Percentiles rank a stretch among this genome's conserved stretches.
Evolutionary conservation across 2,113 vertebrate genomes (phyloP).

Genomic region (Cryptomyrus ogoouensis): DNA sequence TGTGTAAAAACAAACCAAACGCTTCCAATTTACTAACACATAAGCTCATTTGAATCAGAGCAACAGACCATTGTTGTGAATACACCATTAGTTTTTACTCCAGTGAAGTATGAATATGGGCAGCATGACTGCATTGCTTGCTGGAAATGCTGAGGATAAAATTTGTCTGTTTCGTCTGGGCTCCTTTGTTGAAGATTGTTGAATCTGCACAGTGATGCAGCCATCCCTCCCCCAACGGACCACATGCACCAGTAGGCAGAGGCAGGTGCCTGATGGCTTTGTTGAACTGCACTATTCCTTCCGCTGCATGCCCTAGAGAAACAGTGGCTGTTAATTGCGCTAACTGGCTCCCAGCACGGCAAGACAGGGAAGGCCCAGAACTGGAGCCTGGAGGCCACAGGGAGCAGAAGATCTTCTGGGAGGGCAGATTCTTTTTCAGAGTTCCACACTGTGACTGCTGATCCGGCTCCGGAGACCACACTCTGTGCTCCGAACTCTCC

Average conservation of each 20-base stretch:
- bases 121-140: not conserved
- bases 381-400: not conserved
- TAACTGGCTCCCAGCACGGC: slow-evolving; percentile 6
- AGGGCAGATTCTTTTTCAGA: not conserved
- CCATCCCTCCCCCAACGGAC: not conserved
- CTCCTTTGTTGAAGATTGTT: not conserved
- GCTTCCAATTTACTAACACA: not conserved
- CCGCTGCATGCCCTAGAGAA: slow-evolving; percentile 8
- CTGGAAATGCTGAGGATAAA: not conserved
- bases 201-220: not conserved
- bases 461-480: not conserved
- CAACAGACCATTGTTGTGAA: not conserved
- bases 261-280: slow-evolving; percentile 11
- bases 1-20: not conserved
- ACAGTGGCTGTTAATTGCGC: slow-evolving; percentile 1
- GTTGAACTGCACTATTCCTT: not conserved
- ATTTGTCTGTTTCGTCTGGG: not conserved
- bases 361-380: not conserved
- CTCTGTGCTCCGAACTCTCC: not conserved
- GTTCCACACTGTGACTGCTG: not conserved
- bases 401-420: not conserved
- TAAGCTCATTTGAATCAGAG: not conserved
- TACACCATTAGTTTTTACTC: not conserved
- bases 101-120: not conserved
- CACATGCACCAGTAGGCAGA: not conserved